A percentile compares a stretch with the other conserved stretches of the same genome.
Evolutionary conservation across 2,797 vertebrate genomes (phyloP).

Genomic region (Caiman crocodilus): DNA sequence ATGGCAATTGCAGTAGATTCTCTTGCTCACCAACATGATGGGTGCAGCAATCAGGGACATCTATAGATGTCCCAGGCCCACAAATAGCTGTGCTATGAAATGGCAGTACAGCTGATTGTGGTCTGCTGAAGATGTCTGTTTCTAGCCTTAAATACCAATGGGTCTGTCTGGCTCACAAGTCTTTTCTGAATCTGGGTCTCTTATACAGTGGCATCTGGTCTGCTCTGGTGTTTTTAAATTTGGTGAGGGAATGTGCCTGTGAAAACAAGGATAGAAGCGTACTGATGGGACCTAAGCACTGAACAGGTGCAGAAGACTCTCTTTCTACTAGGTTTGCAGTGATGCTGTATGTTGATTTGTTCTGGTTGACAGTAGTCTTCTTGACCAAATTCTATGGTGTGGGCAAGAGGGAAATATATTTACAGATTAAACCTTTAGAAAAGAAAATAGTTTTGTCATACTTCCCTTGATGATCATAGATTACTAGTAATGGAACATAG

Average conservation of each 20-base stretch:
- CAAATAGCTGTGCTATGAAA: too few species aligned
- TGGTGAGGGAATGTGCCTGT: background rate
- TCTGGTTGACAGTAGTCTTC: background rate
- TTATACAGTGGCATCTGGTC: background rate
- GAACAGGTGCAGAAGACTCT: background rate
- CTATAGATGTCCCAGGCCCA: too few species aligned
- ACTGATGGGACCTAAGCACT: background rate
- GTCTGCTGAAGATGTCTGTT: too few species aligned
- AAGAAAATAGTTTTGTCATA: background rate
- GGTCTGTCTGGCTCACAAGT: too few species aligned
- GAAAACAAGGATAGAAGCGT: background rate
- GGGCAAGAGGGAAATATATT: background rate
- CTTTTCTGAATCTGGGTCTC: background rate
- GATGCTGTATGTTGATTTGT: background rate
- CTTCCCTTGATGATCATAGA: background rate
- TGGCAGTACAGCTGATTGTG: too few species aligned
- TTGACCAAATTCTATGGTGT: background rate
- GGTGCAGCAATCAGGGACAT: too few species aligned
- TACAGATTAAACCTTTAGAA: background rate
- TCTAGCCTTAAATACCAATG: too few species aligned
- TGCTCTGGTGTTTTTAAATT: background rate
- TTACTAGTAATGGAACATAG: too few species aligned
- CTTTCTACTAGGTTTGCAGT: background rate
- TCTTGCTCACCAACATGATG: too few species aligned
- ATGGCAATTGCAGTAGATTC: background rate